Evolutionary conservation across 1,140 invertebrate species (phyloP).

Genomic region (Trichomalopsis sarcophagae): DNA sequence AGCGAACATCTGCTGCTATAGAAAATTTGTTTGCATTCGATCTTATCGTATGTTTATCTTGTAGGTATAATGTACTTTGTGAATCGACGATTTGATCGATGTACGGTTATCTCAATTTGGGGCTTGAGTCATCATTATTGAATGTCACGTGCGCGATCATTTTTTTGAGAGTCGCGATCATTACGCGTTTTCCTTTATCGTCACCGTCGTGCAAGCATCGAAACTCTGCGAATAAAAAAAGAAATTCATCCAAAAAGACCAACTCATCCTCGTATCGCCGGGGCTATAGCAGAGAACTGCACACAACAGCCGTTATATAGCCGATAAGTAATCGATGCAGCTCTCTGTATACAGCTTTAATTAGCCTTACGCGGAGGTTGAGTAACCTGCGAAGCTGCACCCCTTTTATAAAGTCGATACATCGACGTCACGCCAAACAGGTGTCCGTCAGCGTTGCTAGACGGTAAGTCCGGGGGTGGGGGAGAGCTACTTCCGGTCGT

Average conservation of each 20-base stretch:
- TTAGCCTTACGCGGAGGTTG: conserved; percentile 24
- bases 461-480: not conserved
- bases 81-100: no score
- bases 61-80: not conserved
- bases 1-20: conserved; percentile 22
- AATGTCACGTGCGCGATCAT: no score
- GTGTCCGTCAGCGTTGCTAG: conserved; percentile 26
- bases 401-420: not conserved
- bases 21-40: not conserved
- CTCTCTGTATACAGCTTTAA: not conserved
- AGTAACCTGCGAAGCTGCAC: conserved; percentile 29
- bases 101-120: no score
- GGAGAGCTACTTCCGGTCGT: conserved; percentile 24
- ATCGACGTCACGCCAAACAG: conserved; percentile 39
- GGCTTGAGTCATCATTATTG: no score
- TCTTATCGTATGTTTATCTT: not conserved
- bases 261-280: not conserved
- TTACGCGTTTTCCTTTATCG: no score
- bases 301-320: conserved; percentile 30
- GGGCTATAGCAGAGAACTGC: not conserved
- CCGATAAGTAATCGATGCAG: conserved; percentile 41
- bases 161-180: no score
- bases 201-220: no score
- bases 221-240: not conserved
- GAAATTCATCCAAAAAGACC: not conserved